Evolutionary conservation across 2,797 vertebrate genomes (phyloP).

Genomic region (Neoniphon sammara): DNA sequence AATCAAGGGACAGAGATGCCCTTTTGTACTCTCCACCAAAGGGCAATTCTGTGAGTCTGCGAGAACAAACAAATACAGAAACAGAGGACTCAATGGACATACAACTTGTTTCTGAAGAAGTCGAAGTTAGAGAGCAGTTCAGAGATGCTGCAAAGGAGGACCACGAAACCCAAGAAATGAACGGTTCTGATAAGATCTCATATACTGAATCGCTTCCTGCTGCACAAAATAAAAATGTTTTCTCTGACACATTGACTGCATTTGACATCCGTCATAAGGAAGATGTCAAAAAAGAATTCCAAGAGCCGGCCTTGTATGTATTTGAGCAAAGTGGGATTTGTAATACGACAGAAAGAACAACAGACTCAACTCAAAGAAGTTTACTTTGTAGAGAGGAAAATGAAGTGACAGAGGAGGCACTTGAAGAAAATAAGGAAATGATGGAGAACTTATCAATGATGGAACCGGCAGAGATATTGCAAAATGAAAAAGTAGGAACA

Average conservation of each 20-base stretch:
- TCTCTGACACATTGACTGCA: not conserved
- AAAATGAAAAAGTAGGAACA: conserved; percentile 28
- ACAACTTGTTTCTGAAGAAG: conserved; percentile 1
- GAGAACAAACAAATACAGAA: conserved; percentile 21
- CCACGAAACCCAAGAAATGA: not conserved
- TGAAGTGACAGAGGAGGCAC: conserved; percentile 7
- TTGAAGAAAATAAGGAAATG: conserved; percentile 17
- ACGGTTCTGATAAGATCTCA: conserved; percentile 10
- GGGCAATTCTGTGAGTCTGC: conserved; percentile 5
- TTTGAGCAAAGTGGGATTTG: conserved; percentile 10
- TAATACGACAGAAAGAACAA: conserved; percentile 4
- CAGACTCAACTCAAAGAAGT: conserved; percentile 30
- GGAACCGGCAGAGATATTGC: conserved; percentile 8
- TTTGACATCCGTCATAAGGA: conserved; percentile 11
- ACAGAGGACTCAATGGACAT: not conserved
- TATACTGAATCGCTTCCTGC: conserved; percentile 5
- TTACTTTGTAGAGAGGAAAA: conserved; percentile 1
- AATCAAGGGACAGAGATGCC: not conserved
- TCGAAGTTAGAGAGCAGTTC: conserved; percentile 7
- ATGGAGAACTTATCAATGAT: conserved; percentile 12
- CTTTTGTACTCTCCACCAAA: not conserved
- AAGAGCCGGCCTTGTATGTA: conserved; percentile 7
- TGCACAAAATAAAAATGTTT: not conserved
- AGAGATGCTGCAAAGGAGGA: conserved; percentile 5
- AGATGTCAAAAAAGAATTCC: not conserved